A percentile compares a stretch with the other conserved stretches of the same genome.
Conservation (phyloP, 2,797 vertebrate genomes). For the Chloroceryle amazona region DNA sequence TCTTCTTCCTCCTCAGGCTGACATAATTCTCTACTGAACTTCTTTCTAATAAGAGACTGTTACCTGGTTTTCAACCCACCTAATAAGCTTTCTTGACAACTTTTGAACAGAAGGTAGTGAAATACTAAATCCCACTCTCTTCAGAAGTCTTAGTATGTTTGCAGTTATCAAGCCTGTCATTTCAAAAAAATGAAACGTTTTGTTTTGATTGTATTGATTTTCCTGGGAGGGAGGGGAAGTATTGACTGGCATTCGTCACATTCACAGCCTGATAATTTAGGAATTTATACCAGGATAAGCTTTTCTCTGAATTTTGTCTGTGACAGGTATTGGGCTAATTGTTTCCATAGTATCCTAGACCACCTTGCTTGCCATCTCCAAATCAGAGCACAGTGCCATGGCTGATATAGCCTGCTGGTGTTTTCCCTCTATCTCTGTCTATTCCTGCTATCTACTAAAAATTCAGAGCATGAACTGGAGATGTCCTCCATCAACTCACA, state of each 20-base stretch:
- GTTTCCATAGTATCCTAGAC: neutral
- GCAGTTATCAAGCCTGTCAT: neutral
- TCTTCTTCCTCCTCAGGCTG: neutral
- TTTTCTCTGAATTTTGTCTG: neutral
- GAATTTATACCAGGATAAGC: neutral
- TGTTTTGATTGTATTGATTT: neutral
- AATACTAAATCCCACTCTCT: neutral
- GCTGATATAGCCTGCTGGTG: neutral
- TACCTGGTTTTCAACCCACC: neutral
- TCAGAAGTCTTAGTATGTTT: neutral
- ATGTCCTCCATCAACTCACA: conserved; percentile 43
- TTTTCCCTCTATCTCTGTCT: neutral
- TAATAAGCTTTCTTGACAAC: neutral
- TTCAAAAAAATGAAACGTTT: neutral
- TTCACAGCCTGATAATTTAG: neutral
- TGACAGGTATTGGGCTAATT: neutral
- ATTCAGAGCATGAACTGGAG: conserved; percentile 31
- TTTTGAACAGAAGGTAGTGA: neutral
- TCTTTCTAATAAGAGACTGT: neutral
- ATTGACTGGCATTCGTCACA: neutral
- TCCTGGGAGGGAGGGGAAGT: neutral
- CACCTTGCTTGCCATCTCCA: neutral
- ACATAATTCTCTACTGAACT: neutral
- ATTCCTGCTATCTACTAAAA: neutral
- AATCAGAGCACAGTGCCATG: neutral